A percentile compares a stretch with the other conserved stretches of the same genome.
phyloP scores from a whole-genome alignment of 1,140 invertebrate genomes.

The Calephelis nemesis region DNA sequence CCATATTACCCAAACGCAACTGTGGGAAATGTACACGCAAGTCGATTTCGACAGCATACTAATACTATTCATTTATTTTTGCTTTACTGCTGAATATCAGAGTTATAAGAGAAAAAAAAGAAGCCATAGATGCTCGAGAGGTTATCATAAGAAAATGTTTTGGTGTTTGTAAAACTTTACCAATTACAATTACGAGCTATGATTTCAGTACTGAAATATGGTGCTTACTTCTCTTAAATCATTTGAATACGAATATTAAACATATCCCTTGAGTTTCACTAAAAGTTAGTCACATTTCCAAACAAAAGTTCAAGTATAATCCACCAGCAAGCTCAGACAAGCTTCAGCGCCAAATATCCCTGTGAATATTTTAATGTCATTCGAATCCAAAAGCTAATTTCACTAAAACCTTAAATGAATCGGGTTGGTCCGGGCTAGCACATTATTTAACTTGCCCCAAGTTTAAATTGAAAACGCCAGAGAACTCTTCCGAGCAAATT shows the following conservation, averaged over 20 bases:
- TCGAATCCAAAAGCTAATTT: constrained; percentile 75
- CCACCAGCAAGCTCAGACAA: constrained; percentile 26
- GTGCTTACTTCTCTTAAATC: too few relatives aligned
- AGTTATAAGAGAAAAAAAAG: too few relatives aligned
- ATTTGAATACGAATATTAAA: too few relatives aligned
- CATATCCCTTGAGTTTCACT: not conserved
- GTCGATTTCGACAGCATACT: constrained; percentile 14
- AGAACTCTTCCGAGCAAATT: constrained; percentile 75
- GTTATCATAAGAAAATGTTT: too few relatives aligned
- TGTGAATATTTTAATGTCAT: constrained; percentile 61
- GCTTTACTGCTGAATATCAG: too few relatives aligned
- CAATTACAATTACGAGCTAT: too few relatives aligned
- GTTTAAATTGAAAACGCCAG: constrained; percentile 77
- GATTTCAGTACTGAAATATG: too few relatives aligned
- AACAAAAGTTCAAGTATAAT: constrained; percentile 18
- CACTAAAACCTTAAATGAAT: constrained; percentile 76
- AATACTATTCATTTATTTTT: too few relatives aligned
- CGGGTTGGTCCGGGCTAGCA: constrained; percentile 67
- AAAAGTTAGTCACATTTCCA: not conserved
- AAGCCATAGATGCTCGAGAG: too few relatives aligned
- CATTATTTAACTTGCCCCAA: constrained; percentile 77
- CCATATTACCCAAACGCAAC: constrained; percentile 33
- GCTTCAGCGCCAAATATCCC: constrained; percentile 44
- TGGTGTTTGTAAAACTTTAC: too few relatives aligned
- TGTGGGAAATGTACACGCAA: constrained; percentile 55